phyloP scores from a whole-genome alignment of 2,113 vertebrate species.

The Hyperoodon ampullatus region DNA sequence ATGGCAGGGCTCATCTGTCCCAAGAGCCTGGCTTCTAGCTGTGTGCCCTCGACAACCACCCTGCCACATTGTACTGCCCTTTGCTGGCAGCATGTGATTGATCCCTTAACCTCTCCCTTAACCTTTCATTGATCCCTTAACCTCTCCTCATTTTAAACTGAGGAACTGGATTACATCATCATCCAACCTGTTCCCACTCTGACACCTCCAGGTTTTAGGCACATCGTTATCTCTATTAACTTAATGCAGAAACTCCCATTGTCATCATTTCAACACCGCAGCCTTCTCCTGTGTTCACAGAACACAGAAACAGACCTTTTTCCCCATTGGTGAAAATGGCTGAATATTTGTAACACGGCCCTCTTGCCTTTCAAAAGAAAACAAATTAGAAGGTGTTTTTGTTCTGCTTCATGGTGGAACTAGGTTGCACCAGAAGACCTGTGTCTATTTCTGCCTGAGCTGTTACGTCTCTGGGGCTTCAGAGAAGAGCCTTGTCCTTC shows the following conservation, averaged over 20 bases:
- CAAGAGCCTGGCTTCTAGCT: not conserved
- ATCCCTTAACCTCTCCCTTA: not conserved
- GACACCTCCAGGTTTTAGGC: not conserved
- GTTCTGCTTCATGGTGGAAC: not conserved
- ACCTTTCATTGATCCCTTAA: not conserved
- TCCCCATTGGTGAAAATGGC: not conserved
- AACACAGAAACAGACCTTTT: not conserved
- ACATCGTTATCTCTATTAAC: not conserved
- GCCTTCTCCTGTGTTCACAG: not conserved
- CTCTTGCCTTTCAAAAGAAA: conserved; percentile 40
- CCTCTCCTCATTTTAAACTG: not conserved
- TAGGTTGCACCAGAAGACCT: not conserved
- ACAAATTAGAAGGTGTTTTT: conserved; percentile 4
- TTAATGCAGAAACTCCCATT: not conserved
- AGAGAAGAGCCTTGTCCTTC: not conserved
- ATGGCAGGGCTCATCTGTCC: not conserved
- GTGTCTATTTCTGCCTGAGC: conserved; percentile 17
- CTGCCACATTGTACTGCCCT: not conserved
- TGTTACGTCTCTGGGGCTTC: conserved; percentile 34
- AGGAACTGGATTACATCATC: not conserved
- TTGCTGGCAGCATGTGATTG: not conserved
- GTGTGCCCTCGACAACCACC: not conserved
- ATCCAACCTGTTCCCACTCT: not conserved
- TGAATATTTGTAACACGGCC: conserved; percentile 30
- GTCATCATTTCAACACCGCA: not conserved